Conservation (phyloP, 2,797 vertebrate genomes). For the Micrastur ruficollis region DNA sequence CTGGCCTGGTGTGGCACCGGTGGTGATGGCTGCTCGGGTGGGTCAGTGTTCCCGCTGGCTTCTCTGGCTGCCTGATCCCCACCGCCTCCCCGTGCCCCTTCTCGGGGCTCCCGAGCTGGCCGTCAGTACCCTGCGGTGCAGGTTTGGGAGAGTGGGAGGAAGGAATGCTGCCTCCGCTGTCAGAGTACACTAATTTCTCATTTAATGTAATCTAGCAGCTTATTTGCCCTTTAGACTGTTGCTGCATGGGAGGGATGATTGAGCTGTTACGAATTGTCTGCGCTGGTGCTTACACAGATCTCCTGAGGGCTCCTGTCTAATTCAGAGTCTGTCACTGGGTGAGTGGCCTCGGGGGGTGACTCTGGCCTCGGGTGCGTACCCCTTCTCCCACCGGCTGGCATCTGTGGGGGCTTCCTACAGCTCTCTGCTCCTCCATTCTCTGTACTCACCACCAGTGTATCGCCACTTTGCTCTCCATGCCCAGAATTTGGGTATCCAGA, state of each 20-base stretch:
- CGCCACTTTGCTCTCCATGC: background rate
- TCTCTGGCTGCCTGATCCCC: background rate
- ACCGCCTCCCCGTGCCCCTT: background rate
- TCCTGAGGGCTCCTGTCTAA: background rate
- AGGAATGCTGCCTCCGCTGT: accelerated
- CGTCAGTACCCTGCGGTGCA: accelerated
- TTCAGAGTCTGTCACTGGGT: background rate
- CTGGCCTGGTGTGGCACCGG: accelerated
- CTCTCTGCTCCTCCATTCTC: background rate
- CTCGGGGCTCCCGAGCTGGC: background rate
- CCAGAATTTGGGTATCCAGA: accelerated
- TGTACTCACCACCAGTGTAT: accelerated
- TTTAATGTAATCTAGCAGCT: background rate
- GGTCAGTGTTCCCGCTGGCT: background rate
- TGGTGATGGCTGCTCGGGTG: accelerated
- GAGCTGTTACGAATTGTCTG: background rate
- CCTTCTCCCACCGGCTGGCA: background rate
- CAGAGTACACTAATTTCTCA: too few relatives aligned
- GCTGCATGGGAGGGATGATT: background rate
- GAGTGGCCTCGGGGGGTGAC: background rate
- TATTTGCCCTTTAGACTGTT: accelerated
- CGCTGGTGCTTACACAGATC: background rate
- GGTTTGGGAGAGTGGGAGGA: too few relatives aligned
- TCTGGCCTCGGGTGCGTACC: background rate
- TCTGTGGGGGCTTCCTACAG: background rate